These are phyloP conservation scores for Polyommatus icarus DNA, from an alignment of 2,888 invertebrate species.

Conservation along the genomic window DNA sequence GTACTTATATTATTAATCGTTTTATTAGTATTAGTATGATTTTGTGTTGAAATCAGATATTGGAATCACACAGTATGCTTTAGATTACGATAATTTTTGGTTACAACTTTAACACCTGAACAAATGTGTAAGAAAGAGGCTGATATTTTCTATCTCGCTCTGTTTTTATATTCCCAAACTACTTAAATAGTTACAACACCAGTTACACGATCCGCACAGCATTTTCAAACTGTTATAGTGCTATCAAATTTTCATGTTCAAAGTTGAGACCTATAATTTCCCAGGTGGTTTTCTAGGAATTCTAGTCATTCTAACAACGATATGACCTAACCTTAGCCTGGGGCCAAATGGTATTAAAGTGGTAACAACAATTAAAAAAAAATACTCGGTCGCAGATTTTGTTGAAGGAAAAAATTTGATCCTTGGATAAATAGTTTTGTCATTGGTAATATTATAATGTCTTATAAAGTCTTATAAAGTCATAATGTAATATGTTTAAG, in stretches of 20 bases:
- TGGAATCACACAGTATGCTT: too few relatives aligned
- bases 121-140: not conserved
- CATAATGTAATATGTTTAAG: too few relatives aligned
- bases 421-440: too few relatives aligned
- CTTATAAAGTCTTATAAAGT: too few relatives aligned
- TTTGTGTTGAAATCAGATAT: too few relatives aligned
- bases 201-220: not conserved
- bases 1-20: too few relatives aligned
- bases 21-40: too few relatives aligned
- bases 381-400: too few relatives aligned
- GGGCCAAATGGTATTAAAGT: not conserved
- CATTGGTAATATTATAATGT: too few relatives aligned
- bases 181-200: not conserved
- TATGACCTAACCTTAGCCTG: slow-evolving; percentile 4
- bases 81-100: too few relatives aligned
- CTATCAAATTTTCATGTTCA: slow-evolving; percentile 42
- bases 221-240: slow-evolving; percentile 29
- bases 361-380: not conserved
- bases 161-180: not conserved
- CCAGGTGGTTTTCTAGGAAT: slow-evolving; percentile 39
- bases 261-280: slow-evolving; percentile 41
- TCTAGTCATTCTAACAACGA: slow-evolving; percentile 26
- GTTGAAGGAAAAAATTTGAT: too few relatives aligned
- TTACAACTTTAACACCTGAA: not conserved
- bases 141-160: not conserved